These are phyloP conservation scores for Spatulosminthurus flaviceps DNA, from an alignment of 2,888 invertebrate species.

Conservation along the genomic window DNA sequence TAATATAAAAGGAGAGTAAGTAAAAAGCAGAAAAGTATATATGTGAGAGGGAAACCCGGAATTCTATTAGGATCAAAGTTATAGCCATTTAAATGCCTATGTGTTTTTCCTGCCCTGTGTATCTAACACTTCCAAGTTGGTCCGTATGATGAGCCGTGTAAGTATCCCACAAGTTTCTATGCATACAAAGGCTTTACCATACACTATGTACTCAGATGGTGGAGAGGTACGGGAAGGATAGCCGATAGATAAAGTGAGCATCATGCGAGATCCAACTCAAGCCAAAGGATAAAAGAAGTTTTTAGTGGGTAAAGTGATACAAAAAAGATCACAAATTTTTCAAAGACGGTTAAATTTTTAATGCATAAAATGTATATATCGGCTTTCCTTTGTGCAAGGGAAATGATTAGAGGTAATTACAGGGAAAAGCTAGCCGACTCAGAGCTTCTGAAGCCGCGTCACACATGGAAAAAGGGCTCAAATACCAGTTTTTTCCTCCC, in stretches of 20 bases:
- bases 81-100: neutral
- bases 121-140: neutral
- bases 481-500: constrained; percentile 59
- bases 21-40: too few relatives aligned
- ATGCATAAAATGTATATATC: constrained; percentile 63
- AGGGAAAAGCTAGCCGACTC: constrained; percentile 64
- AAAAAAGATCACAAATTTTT: constrained; percentile 55
- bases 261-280: neutral
- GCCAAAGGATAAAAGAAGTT: neutral
- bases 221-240: too few relatives aligned
- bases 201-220: too few relatives aligned
- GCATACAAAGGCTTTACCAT: too few relatives aligned
- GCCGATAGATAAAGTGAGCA: too few relatives aligned
- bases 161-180: too few relatives aligned
- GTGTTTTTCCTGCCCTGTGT: neutral
- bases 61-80: constrained; percentile 7
- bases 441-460: constrained; percentile 64
- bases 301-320: constrained; percentile 48
- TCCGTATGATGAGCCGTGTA: neutral
- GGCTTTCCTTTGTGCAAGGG: constrained; percentile 64
- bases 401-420: constrained; percentile 65
- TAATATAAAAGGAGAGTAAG: too few relatives aligned
- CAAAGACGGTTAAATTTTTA: constrained; percentile 57
- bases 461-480: constrained; percentile 63
- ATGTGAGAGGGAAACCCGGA: neutral